These are phyloP conservation scores for Eurosta solidaginis DNA, from an alignment of 1,140 invertebrate species.

Conservation along the genomic window DNA sequence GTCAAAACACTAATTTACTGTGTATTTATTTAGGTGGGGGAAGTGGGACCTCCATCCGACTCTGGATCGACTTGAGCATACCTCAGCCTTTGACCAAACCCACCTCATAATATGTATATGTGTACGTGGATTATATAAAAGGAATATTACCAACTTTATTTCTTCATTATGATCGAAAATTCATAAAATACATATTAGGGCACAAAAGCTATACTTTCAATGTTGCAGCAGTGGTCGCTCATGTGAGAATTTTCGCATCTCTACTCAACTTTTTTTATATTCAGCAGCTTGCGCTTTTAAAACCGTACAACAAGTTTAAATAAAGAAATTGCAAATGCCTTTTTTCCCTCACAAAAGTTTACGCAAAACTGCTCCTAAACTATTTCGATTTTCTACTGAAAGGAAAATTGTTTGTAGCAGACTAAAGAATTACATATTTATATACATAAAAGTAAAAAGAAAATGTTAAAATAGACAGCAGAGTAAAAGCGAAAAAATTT, in stretches of 20 bases:
- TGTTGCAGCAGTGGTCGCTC: background rate
- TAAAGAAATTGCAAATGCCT: background rate
- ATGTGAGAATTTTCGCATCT: slow-evolving; percentile 20
- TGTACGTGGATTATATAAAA: too few relatives aligned
- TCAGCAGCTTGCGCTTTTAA: background rate
- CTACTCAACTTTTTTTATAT: slow-evolving; percentile 1
- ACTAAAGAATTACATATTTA: background rate
- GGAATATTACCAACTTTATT: too few relatives aligned
- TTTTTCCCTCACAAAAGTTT: slow-evolving; percentile 22
- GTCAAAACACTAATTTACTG: too few relatives aligned
- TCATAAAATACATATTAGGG: background rate
- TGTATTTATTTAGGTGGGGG: too few relatives aligned
- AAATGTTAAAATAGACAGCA: background rate
- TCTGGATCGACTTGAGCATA: too few relatives aligned
- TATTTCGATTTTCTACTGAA: slow-evolving; percentile 22
- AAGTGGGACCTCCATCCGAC: too few relatives aligned
- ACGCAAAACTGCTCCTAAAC: slow-evolving; percentile 25
- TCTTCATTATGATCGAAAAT: background rate
- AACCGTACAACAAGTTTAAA: background rate
- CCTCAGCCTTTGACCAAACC: too few relatives aligned
- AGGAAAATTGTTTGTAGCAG: slow-evolving; percentile 9
- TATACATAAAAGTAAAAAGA: background rate
- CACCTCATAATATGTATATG: too few relatives aligned
- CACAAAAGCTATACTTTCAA: background rate
- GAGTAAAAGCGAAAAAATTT: slow-evolving; percentile 3